Conservation (phyloP, 1,140 invertebrate genomes). For the Neotoxoptera formosana region DNA sequence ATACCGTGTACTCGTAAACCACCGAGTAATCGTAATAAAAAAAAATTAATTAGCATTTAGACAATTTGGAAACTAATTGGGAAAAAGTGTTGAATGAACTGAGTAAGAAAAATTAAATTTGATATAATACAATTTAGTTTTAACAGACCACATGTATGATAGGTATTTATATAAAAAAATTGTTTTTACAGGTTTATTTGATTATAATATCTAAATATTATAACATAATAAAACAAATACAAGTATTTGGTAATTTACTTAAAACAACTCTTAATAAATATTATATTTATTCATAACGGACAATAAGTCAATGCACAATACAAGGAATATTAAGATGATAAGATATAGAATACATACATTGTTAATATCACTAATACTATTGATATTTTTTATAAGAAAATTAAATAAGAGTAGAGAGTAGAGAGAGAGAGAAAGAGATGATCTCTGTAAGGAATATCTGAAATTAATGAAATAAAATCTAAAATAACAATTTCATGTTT, state of each 20-base stretch:
- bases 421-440: too few species aligned
- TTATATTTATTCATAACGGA: not conserved
- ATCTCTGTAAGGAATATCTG: too few species aligned
- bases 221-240: not conserved
- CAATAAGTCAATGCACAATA: not conserved
- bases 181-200: not conserved
- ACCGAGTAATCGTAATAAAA: not conserved
- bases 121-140: not conserved
- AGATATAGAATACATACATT: too few species aligned
- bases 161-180: too few species aligned
- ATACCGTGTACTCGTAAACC: not conserved
- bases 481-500: too few species aligned
- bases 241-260: not conserved
- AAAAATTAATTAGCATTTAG: not conserved
- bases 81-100: not conserved
- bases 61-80: not conserved
- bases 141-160: not conserved
- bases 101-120: not conserved
- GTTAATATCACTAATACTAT: too few species aligned
- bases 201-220: not conserved
- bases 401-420: too few species aligned
- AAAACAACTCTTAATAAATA: not conserved
- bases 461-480: too few species aligned
- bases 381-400: too few species aligned
- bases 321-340: too few species aligned